Conservation (phyloP, 2,888 invertebrate genomes). For the Hedychridium roseum region DNA sequence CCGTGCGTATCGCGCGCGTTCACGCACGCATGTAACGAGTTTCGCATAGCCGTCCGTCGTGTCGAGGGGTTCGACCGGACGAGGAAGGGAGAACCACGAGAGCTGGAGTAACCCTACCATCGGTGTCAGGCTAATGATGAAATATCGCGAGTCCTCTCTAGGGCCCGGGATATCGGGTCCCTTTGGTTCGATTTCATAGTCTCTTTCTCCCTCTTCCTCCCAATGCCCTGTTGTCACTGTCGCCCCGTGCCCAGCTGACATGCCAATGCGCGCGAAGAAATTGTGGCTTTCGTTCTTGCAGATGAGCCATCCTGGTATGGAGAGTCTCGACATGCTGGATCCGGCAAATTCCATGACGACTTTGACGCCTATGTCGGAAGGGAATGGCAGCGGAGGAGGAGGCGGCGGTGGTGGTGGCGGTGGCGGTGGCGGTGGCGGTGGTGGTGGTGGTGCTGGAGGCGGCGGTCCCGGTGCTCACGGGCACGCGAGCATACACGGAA, state of each 20-base stretch:
- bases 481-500: conserved; percentile 67
- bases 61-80: neutral
- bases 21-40: conserved; percentile 56
- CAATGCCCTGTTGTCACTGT: conserved; percentile 18
- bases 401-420: conserved; percentile 48
- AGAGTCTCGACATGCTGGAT: conserved; percentile 91
- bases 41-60: conserved; percentile 37
- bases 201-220: conserved; percentile 13
- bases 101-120: conserved; percentile 54
- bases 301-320: conserved; percentile 94
- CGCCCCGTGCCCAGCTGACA: neutral
- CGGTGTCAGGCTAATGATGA: conserved; percentile 61
- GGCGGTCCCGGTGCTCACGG: conserved; percentile 65
- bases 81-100: conserved; percentile 6
- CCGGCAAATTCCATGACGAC: conserved; percentile 92
- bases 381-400: conserved; percentile 61
- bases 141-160: conserved; percentile 54
- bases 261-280: conserved; percentile 10
- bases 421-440: conserved; percentile 65
- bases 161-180: conserved; percentile 31
- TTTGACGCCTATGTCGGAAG: conserved; percentile 88
- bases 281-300: conserved; percentile 63
- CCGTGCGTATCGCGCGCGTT: conserved; percentile 33
- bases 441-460: conserved; percentile 50
- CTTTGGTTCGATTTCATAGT: conserved; percentile 3